Evolutionary conservation across 2,888 invertebrate species (phyloP).

Genomic region (Ariolimax columbianus): DNA sequence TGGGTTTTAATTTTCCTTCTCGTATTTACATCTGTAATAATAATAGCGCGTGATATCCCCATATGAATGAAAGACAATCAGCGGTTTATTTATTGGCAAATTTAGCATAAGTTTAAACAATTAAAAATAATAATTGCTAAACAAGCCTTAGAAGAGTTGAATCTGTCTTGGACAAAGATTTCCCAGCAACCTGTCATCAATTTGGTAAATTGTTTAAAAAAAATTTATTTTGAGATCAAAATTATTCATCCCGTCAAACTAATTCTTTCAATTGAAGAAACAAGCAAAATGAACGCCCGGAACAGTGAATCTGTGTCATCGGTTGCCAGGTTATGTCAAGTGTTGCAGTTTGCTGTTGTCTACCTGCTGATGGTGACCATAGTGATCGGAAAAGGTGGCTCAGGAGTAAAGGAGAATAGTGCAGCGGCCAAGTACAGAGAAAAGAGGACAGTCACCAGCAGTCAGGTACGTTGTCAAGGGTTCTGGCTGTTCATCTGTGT

Average conservation of each 20-base stretch:
- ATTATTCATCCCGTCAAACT: too few relatives aligned
- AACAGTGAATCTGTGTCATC: neutral
- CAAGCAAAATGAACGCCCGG: neutral
- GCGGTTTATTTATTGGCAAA: too few relatives aligned
- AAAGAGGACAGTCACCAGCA: neutral
- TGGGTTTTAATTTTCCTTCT: neutral
- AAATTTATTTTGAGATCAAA: too few relatives aligned
- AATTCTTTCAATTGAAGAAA: neutral
- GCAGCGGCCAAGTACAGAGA: neutral
- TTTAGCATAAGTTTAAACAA: too few relatives aligned
- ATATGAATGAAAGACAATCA: neutral
- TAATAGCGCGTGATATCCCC: neutral
- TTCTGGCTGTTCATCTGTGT: neutral
- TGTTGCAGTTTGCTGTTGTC: neutral
- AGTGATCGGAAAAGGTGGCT: neutral
- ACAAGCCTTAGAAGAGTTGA: too few relatives aligned
- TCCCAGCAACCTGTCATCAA: too few relatives aligned
- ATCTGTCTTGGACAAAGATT: too few relatives aligned
- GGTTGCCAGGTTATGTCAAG: neutral
- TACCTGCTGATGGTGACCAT: neutral
- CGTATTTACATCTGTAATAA: neutral
- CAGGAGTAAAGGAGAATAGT: neutral
- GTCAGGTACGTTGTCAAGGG: neutral
- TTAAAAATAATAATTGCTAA: too few relatives aligned
- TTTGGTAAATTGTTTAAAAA: too few relatives aligned